Evolutionary conservation across 30 jellyfish, hydroid and myxozoan genomes (phyloP), one percentile per base, ranked within the genome.

Genomic region (Turritopsis rubra): DNA sequence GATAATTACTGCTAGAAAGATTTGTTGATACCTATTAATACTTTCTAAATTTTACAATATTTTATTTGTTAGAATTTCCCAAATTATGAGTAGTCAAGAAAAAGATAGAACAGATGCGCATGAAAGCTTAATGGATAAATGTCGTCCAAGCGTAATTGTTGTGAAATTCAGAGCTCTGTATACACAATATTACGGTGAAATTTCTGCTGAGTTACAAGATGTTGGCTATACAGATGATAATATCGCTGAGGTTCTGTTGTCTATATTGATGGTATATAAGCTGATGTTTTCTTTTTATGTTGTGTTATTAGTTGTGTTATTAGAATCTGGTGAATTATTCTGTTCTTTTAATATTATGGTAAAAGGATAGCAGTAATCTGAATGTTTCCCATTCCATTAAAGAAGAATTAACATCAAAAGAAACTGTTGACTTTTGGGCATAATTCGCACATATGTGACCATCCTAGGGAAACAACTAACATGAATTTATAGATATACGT

Each of bases 71-170:
- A 68, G 77, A 27, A 68, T 68, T 68, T 68, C 77, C 30, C 77
- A 68, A 19, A 68, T 68, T 17, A 68, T 68, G 77, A 68, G 77
- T 27, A 68, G 77, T 68, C 77, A 68, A 68, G 77, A 68, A 27
- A 27, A n/a, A 27, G 77, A 68, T 27, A 23, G 77, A 23, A 68
- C 28, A 68, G 77, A 68, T 27, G 77, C 77, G 9, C 77, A 9
- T 27, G 77, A 68, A 27, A 68, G 30, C 30, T 68, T 68, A 68
- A 68, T 68, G 77, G 77, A 68, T 27, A 68, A 68, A 68, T 7
- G 30, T 27, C 77, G 21, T 7, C 77, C 77, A 7, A 68, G 77
- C 21, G 77, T 27, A 27, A 68, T 68, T 68, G 22, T 27, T 23
- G 31, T n/a, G 30, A 68, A 27, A 68, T 68, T 23, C 77, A 68